Base-by-base conservation (phyloP, 1,140 invertebrate species). In the Chironomus tepperi region DNA sequence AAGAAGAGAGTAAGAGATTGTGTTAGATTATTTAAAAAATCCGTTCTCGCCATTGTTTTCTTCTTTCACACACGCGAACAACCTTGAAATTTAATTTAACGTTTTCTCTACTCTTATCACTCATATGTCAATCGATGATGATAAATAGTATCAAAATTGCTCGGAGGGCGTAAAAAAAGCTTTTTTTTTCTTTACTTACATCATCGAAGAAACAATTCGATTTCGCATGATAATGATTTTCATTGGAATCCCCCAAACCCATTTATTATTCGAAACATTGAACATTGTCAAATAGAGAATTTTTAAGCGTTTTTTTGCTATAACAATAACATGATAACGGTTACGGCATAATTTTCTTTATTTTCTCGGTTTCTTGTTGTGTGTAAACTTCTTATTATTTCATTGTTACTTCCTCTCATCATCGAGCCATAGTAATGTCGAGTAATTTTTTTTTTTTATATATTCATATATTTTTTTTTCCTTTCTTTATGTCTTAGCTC, bases 161-260 rank as follows among this genome's bases (percentile, higher is more conserved):
- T n/a, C 24, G 5, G 24, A 34, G 24, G 24, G 24, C 24, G n/a
- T 57, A n/a, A 57, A n/a, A n/a, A 57, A 47, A 57, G n/a, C 47
- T 57, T 57, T 57, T 57, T 15, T 57, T 57, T n/a, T 57, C n/a
- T n/a, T 57, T n/a, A n/a, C 47, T 57, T 57, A n/a, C 47, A 57
- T 57, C 47, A 57, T 57, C n/a, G 5, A 34, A 34, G 24, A n/a
- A n/a, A 34, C 24, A 34, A 34, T 34, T 34, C 5, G 5, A 34
- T 34, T 34, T 34, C 24, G 24, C 24, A 34, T 34, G 24, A 34
- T 34, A 34, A 34, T 34, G 24, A 34, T 34, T 34, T 34, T 34
- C 5, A 34, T 34, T 34, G 24, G 24, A 34, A 34, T 34, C 24
- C 24, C 24, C 24, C 24, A 34, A 34, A 34, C 24, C 24, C 24